A percentile compares a stretch with the other conserved stretches of the same genome.
These are phyloP conservation scores for Ephestia elutella DNA, from an alignment of 1,140 invertebrate species.

Conservation along the genomic window DNA sequence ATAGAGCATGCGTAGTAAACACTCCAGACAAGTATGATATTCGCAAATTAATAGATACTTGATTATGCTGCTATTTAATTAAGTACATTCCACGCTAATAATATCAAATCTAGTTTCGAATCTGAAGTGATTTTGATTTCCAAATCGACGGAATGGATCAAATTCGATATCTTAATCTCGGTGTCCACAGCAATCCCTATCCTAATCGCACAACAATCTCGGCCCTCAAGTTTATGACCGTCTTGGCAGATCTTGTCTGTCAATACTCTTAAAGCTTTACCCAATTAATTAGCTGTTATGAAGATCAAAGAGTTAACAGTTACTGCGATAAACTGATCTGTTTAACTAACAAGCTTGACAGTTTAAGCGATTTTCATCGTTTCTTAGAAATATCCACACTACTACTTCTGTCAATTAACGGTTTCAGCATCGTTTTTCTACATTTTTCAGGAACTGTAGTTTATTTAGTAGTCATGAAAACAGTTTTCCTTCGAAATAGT, in stretches of 20 bases:
- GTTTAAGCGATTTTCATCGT: slow-evolving; percentile 49
- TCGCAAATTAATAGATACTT: no score
- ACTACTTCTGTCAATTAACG: slow-evolving; percentile 46
- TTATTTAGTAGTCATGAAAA: slow-evolving; percentile 25
- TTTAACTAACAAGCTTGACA: slow-evolving; percentile 50
- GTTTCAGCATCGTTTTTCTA: slow-evolving; percentile 33
- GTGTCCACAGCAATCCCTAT: slow-evolving; percentile 6
- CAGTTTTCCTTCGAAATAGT: slow-evolving; percentile 18
- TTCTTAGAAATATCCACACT: slow-evolving; percentile 30
- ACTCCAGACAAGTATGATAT: no score
- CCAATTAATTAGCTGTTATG: slow-evolving; percentile 58
- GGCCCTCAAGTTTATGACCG: neutral
- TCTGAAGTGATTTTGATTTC: neutral
- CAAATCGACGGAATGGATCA: neutral
- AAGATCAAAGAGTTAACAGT: slow-evolving; percentile 54
- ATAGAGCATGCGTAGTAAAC: no score
- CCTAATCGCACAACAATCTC: slow-evolving; percentile 24
- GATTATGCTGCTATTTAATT: no score
- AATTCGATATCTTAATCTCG: neutral
- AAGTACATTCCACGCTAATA: no score
- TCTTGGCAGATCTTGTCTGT: slow-evolving; percentile 15
- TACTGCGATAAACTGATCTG: slow-evolving; percentile 43
- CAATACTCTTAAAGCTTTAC: slow-evolving; percentile 46
- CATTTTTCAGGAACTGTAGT: slow-evolving; percentile 28
- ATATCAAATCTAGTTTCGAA: neutral